phyloP scores from a whole-genome alignment of 1,140 invertebrate species.

The Phocides pigmalion region DNA sequence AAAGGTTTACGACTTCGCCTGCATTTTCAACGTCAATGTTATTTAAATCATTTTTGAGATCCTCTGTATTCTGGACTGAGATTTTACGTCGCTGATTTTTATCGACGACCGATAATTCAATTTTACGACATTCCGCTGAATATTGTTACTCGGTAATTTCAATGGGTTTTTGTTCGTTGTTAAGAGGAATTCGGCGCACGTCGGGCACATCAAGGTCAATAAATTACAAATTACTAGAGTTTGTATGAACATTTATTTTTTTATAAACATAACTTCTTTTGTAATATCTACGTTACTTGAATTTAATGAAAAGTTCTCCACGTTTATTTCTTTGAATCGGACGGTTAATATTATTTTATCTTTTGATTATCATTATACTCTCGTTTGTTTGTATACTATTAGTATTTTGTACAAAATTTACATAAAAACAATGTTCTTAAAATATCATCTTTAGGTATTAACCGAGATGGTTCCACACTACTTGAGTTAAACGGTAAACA shows the following conservation, averaged over 20 bases:
- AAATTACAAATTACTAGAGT: conserved; percentile 2
- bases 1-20: conserved; percentile 74
- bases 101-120: conserved; percentile 56
- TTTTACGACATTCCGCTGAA: conserved; percentile 54
- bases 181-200: conserved; percentile 35
- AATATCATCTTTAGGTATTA: conserved; percentile 7
- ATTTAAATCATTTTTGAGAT: conserved; percentile 74
- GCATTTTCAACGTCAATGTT: conserved; percentile 60
- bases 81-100: conserved; percentile 49
- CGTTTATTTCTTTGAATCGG: too few relatives aligned
- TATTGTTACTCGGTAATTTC: conserved; percentile 31
- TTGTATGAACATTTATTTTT: neutral
- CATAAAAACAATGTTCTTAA: neutral
- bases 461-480: conserved; percentile 8
- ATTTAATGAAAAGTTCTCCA: too few relatives aligned
- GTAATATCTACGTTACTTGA: too few relatives aligned
- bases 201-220: conserved; percentile 25
- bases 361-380: too few relatives aligned
- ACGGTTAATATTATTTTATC: too few relatives aligned
- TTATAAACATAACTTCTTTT: neutral
- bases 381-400: too few relatives aligned
- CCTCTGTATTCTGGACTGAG: conserved; percentile 36
- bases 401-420: neutral
- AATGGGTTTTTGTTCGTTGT: conserved; percentile 36
- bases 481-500: conserved; percentile 32